Base-by-base conservation (phyloP, 2,797 vertebrate species). In the Micropoecilia bifurca region DNA sequence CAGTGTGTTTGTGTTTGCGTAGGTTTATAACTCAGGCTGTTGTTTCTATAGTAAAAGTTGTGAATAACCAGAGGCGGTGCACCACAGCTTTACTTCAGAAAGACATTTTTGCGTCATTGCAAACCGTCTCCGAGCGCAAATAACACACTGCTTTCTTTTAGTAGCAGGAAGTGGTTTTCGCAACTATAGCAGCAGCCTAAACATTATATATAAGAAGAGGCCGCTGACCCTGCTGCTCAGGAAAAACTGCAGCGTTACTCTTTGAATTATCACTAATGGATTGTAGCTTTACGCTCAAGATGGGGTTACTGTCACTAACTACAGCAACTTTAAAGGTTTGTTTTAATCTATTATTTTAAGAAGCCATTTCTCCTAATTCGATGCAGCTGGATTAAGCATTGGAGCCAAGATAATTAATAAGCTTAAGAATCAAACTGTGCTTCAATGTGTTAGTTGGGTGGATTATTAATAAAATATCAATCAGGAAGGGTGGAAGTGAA, bases 21-120 rank as follows among this genome's bases (percentile, higher is more conserved):
- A 41, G 10, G 61, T 73, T 73, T 76, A 48, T n/a, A 39, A 46
- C 28, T 9, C 4, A 48, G 18, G 45, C n/a, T 76, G 43, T 25
- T 1, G 25, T n/a, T 68, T n/a, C 61, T 48, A 39, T 63, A 46
- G 10, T 22, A 47, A 45, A 46, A 14, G 45, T 30, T 22, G 59
- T 63, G 20, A 63, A 36, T 22, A 45, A 50, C 20, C 30, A 46
- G 13, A 57, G 57, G 20, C 6, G 5, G 0, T 0, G 8, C 36
- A 48, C 57, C 59, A 28, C 61, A 76, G 50, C 25, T 18, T 59
- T 12, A 46, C 14, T 48, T 22, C 39, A 73, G 28, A 73, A 48
- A 50, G 30, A 10, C 1, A 4, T 5, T 73, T 43, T 50, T 13
- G 36, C 4, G 5, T 68, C 48, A n/a, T 4, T 46, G 39, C 50